Conservation (phyloP, 2,888 invertebrate species). For the Eristalinus aeneus region DNA sequence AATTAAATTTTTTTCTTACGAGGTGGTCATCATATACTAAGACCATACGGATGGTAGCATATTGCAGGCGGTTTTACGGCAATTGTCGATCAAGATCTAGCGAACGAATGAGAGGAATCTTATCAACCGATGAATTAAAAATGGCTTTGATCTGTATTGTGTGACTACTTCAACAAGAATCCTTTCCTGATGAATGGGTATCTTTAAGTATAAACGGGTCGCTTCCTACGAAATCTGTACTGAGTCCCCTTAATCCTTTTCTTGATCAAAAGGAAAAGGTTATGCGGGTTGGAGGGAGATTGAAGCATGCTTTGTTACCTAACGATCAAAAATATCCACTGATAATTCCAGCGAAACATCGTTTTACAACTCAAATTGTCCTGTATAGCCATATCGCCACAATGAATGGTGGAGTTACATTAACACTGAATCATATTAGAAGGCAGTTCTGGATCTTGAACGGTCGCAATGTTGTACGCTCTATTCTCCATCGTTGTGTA, state of each 20-base stretch:
- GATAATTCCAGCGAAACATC: slow-evolving; percentile 27
- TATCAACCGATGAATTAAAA: too few relatives aligned
- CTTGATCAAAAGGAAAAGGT: slow-evolving; percentile 16
- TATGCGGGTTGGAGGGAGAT: slow-evolving; percentile 31
- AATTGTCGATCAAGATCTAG: too few relatives aligned
- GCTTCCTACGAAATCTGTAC: not conserved
- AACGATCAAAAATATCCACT: slow-evolving; percentile 34
- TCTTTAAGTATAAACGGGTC: too few relatives aligned
- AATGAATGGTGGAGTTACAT: slow-evolving; percentile 24
- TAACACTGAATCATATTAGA: slow-evolving; percentile 31
- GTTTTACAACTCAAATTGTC: slow-evolving; percentile 14
- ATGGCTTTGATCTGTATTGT: too few relatives aligned
- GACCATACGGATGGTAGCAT: too few relatives aligned
- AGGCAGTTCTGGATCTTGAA: slow-evolving; percentile 43
- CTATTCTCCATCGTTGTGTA: slow-evolving; percentile 32
- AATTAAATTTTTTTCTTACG: too few relatives aligned
- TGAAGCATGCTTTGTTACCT: slow-evolving; percentile 17
- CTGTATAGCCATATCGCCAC: not conserved
- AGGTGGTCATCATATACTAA: too few relatives aligned
- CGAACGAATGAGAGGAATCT: too few relatives aligned
- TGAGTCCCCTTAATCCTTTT: slow-evolving; percentile 22
- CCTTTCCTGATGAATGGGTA: too few relatives aligned
- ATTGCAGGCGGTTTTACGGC: too few relatives aligned
- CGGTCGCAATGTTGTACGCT: slow-evolving; percentile 37
- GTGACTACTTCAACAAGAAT: not conserved